Conservation (phyloP, 2,888 invertebrate species). For the Coenonympha glycerion region DNA sequence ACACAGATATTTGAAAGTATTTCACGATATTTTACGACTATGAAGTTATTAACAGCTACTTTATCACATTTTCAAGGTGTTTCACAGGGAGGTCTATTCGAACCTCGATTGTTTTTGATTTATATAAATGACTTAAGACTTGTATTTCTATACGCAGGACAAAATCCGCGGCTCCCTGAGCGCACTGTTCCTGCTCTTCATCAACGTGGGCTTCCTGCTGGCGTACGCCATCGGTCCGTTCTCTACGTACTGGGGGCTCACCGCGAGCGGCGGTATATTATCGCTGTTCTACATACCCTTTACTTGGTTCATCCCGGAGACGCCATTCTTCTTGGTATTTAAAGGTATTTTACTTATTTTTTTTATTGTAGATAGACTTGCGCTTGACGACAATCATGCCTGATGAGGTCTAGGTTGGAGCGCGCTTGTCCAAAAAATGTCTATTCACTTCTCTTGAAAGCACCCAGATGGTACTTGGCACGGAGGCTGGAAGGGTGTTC, state of each 20-base stretch:
- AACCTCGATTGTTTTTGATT: background rate
- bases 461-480: no score
- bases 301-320: slow-evolving; percentile 85
- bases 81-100: background rate
- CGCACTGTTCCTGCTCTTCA: slow-evolving; percentile 85
- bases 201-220: slow-evolving; percentile 82
- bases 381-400: no score
- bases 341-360: no score
- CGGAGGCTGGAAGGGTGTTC: no score
- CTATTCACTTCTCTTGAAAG: no score
- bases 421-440: no score
- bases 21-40: no score
- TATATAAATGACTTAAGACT: background rate
- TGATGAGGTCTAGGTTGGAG: no score
- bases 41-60: background rate
- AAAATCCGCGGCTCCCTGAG: slow-evolving; percentile 87
- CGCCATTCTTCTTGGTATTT: slow-evolving; percentile 82
- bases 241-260: slow-evolving; percentile 80
- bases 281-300: slow-evolving; percentile 79
- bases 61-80: background rate
- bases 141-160: slow-evolving; percentile 60
- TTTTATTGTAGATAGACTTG: no score
- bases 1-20: no score
- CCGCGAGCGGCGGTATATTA: slow-evolving; percentile 79
- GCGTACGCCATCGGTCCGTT: slow-evolving; percentile 85